Conservation (phyloP, 2,113 vertebrate species). For the Athene noctua region DNA sequence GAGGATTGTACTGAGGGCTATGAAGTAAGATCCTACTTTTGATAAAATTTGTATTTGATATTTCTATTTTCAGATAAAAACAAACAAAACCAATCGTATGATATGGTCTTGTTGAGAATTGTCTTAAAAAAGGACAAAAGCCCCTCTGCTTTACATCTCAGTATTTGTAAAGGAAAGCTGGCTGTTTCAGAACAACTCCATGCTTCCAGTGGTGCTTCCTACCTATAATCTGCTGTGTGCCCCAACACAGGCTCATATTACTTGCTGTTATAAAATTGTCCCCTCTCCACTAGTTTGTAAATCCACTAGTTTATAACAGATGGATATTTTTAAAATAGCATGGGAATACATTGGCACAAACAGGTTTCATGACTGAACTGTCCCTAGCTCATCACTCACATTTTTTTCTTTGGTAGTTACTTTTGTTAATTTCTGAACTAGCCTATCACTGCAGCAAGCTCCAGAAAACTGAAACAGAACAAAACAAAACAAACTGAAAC, state of each 20-base stretch:
- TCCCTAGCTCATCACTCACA: neutral
- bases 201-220: neutral
- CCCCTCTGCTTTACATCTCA: neutral
- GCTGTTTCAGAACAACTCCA: neutral
- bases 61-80: neutral
- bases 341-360: neutral
- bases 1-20: neutral
- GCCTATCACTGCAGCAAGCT: neutral
- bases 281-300: neutral
- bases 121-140: neutral
- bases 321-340: neutral
- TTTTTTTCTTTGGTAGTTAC: neutral
- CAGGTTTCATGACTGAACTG: neutral
- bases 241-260: neutral
- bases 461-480: neutral
- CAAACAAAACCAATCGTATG: neutral
- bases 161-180: neutral
- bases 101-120: fast-evolving
- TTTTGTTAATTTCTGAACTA: neutral
- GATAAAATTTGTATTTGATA: neutral
- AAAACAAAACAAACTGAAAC: neutral
- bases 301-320: neutral
- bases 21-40: neutral
- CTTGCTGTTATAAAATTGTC: neutral
- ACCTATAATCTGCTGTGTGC: neutral